Percentiles rank a stretch among this genome's conserved stretches.
Conservation (phyloP, 2,888 invertebrate genomes). For the Branchinecta sandiegonensis region DNA sequence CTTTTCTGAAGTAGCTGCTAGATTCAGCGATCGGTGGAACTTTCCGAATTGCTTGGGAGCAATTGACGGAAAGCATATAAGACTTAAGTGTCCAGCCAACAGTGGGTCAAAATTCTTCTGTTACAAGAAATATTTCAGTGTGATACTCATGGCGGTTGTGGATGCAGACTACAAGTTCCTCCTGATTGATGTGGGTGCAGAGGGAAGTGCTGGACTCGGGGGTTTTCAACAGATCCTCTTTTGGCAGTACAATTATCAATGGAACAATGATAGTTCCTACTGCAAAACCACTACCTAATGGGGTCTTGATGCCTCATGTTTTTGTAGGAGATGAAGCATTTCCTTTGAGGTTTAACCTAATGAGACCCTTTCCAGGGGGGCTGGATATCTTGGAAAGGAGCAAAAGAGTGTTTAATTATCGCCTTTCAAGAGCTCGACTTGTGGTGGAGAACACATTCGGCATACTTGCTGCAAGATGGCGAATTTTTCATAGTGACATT, state of each 20-base stretch:
- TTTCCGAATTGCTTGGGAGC: conserved; percentile 29
- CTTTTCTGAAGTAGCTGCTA: conserved; percentile 14
- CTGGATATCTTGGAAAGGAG: not conserved
- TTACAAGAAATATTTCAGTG: conserved; percentile 23
- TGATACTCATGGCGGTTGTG: conserved; percentile 25
- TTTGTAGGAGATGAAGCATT: not conserved
- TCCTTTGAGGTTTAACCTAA: not conserved
- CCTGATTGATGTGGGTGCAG: conserved; percentile 24
- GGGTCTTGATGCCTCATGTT: not conserved
- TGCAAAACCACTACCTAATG: not conserved
- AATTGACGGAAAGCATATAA: conserved; percentile 29
- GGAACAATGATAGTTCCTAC: not conserved
- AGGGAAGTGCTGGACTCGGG: conserved; percentile 20
- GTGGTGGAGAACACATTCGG: conserved; percentile 25
- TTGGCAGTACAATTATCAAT: conserved; percentile 10
- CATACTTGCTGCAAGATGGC: conserved; percentile 25
- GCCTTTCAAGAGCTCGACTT: conserved; percentile 24
- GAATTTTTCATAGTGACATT: conserved; percentile 23
- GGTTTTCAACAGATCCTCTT: conserved; percentile 15
- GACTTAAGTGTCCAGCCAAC: conserved; percentile 24
- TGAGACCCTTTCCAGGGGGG: not conserved
- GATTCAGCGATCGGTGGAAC: conserved; percentile 27
- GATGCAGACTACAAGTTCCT: conserved; percentile 25
- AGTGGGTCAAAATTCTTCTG: conserved; percentile 25
- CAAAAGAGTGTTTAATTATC: conserved; percentile 28